These are phyloP conservation scores for Potorous gilbertii DNA, from an alignment of 2,797 vertebrate genomes.

Conservation along the genomic window DNA sequence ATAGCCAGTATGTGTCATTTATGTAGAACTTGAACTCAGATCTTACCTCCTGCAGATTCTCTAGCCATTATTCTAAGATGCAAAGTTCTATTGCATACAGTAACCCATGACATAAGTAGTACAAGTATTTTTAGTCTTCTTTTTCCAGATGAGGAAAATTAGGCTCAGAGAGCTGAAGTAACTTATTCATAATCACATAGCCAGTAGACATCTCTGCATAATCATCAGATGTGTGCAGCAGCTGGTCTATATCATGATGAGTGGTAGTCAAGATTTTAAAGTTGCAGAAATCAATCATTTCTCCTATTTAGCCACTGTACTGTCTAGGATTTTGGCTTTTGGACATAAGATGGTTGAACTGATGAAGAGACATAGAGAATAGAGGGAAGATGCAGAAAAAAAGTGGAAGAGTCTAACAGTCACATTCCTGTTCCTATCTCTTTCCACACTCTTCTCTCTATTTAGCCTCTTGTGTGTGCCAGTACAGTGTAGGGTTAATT, in stretches of 20 bases:
- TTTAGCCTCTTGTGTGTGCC: not conserved
- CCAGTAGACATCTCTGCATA: not conserved
- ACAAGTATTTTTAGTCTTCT: not conserved
- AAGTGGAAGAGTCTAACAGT: too few species aligned
- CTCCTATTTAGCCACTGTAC: too few species aligned
- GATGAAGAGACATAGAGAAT: too few species aligned
- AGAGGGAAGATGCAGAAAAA: too few species aligned
- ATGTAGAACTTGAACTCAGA: not conserved
- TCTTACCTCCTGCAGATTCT: not conserved
- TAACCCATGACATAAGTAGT: not conserved
- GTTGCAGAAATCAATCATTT: too few species aligned
- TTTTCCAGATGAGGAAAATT: not conserved
- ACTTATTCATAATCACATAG: not conserved
- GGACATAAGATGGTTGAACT: too few species aligned
- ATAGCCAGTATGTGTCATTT: not conserved
- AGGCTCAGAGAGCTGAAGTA: not conserved
- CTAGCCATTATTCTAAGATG: not conserved
- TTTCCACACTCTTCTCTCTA: not conserved
- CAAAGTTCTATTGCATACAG: not conserved
- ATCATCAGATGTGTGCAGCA: not conserved
- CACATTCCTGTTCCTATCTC: not conserved
- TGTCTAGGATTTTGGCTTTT: too few species aligned
- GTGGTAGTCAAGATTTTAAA: too few species aligned
- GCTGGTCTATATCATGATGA: not conserved
- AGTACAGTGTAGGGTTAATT: not conserved